A percentile compares a stretch with the other conserved stretches of the same genome.
These are phyloP conservation scores for Eurosta solidaginis DNA, from an alignment of 1,140 invertebrate species.

Conservation along the genomic window DNA sequence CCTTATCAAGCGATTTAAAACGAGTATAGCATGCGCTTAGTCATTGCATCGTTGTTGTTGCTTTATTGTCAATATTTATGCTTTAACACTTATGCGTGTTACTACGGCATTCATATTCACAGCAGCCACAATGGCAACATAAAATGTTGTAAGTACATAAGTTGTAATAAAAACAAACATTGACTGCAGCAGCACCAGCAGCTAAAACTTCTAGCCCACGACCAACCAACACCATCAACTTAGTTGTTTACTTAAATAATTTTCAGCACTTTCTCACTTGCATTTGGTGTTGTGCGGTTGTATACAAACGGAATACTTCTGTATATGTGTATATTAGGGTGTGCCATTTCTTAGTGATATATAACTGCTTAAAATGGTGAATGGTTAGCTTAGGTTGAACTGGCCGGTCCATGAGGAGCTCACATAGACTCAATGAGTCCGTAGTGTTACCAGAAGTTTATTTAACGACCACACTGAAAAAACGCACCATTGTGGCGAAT, in stretches of 20 bases:
- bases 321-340: no score
- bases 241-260: constrained; percentile 16
- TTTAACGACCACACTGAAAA: no score
- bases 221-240: neutral
- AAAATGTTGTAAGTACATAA: neutral
- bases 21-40: neutral
- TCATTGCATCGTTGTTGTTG: neutral
- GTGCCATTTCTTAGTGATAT: no score
- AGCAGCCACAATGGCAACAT: neutral
- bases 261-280: neutral
- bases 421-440: no score
- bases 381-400: no score
- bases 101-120: neutral
- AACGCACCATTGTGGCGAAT: no score
- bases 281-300: neutral
- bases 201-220: constrained; percentile 2
- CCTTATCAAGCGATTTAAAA: neutral
- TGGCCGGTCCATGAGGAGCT: no score
- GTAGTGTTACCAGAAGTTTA: no score
- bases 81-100: constrained; percentile 2
- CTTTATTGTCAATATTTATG: constrained; percentile 26
- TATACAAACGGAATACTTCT: no score
- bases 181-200: neutral
- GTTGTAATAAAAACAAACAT: neutral
- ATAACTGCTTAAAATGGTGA: no score